Evolutionary conservation across 2,888 invertebrate species (phyloP), one percentile per base, ranked within the genome.

Genomic region (Xestia ashworthii): DNA sequence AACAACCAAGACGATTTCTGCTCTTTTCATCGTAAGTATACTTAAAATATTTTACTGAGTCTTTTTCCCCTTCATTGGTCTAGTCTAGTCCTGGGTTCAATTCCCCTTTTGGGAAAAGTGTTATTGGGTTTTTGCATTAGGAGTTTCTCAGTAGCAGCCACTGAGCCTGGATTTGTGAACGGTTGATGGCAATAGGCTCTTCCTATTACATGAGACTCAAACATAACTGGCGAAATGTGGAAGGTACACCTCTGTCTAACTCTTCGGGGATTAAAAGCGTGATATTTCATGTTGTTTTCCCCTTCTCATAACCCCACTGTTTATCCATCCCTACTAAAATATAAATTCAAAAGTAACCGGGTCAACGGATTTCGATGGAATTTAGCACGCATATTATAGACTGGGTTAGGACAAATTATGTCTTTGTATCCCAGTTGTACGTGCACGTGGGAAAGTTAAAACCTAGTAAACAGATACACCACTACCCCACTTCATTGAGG

Each of bases 21-120:
- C 71, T 92, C 92, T 14, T 94, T 95, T 81, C 92, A 94, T 80
- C 92, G 95, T 95, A 89, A 94, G 95, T 93, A 86, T 53, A 6
- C 11, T 53, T 62, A 32, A 60, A 32, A 46, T 5, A n/a, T 44
- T 44, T 44, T n/a, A 16, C n/a, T 44, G 12, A 41, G 19, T 3
- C 14, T 66, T 44, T 4, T 41, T 22, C 22, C 14, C 48, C 16
- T 16, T 48, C 48, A 48, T 48, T 16, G 48, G 50, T 6, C 19
- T 48, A 6, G 48, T 48, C 44, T 46, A 19, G 50, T 50, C 50
- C 19, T 8, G 8, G 50, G 50, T 50, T 50, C 19, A 8, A 19
- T 50, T 19, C 50, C 19, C 19, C 1, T 19, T 19, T 50, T 3
- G 50, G 50, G 9, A 19, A 50, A 19, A 16, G 50, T 9, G 50